Base-by-base conservation (phyloP, 2,888 invertebrate genomes). In the Rhimphoctona megacephalus region DNA sequence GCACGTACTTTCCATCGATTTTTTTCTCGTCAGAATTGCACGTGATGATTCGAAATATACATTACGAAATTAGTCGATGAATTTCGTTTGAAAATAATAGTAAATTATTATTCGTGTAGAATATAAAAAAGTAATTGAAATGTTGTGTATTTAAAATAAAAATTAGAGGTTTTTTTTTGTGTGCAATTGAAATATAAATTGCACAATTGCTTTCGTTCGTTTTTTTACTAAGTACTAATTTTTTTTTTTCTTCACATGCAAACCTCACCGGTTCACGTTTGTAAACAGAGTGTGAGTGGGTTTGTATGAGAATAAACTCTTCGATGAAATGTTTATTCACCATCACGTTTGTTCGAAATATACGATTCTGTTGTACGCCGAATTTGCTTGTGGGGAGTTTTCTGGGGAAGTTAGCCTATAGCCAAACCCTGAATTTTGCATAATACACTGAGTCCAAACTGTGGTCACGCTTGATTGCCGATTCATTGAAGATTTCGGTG, bases 301-400 rank as follows among this genome's bases (percentile, higher is more conserved):
- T 25, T 61, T 14, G 57, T 25, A 74, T 57, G 22, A 57, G 36
- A 39, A 52, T 46, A 52, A 73, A 54, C 54, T 73, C 17, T 39
- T 57, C 25, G 39, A 74, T 74, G 39, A 74, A 57, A 74, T 57
- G 57, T 74, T 74, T 74, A 57, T 57, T 22, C 36, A 54, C 57
- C 36, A 7, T 17, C 6, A 39, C 64, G 19, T 43, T 64, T 30
- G 39, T 39, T 43, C 79, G 69, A 70, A 79, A 79, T 79, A 79
- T 69, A 22, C 69, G 33, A 79, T 70, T 69, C 57, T 19, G 79
- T 78, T 78, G 77, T 52, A 49, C 25, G 49, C 9, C 52, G 66
- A 67, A 77, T 67, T 67, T 66, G 25, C 78, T 54, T 30, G 67
- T 22, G 46, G 67, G 25, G 67, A 67, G 64, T 78, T 57, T n/a